Base-by-base conservation (phyloP, 2,113 vertebrate species). In the Pterophyllum scalare region DNA sequence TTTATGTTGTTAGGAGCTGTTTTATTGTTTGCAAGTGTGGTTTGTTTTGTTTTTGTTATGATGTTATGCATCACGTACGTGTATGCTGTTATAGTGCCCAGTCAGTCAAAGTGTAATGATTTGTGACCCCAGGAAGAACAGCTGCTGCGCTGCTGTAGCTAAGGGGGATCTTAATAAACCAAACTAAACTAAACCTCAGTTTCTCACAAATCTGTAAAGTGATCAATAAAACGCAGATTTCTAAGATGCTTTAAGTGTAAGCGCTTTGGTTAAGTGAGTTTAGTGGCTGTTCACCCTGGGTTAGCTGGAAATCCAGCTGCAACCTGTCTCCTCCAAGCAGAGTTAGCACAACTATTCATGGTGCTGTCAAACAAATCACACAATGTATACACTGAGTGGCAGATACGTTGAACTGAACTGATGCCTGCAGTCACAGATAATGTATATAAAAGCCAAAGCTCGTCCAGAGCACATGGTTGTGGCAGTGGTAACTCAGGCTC, bases 341-440 rank as follows among this genome's bases (percentile, higher is more conserved):
- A 82, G 74, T 62, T 3, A 70, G 74, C 60, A 76, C 59, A 59
- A 76, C 59, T 38, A 78, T 91, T 82, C 85, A 60, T 17, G 67
- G 58, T 28, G 64, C 86, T 89, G 90, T 91, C 89, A 92, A 94
- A 92, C 89, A 88, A 90, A 88, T 81, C 77, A 46, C 59, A 74
- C 59, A 70, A 43, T 85, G 86, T 84, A 59, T 87, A 88, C 81
- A 81, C 75, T 35, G 4, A 81, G 79, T 79, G 65, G 74, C 80
- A 58, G 75, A 56, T 81, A 56, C 79, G 82, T 31, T 64, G 31
- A 75, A 61, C 74, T 80, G 28, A 58, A 58, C 58, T 80, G 76
- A 85, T 60, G 84, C 58, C 75, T 81, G 57, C 56, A 26, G 70
- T 87, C 79, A 80, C 24, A 87, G 81, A 70, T 60, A 31, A 67